A percentile compares a stretch with the other conserved stretches of the same genome.
These are phyloP conservation scores for Ranitomeya imitator DNA, from an alignment of 2,113 vertebrate genomes.

Conservation along the genomic window DNA sequence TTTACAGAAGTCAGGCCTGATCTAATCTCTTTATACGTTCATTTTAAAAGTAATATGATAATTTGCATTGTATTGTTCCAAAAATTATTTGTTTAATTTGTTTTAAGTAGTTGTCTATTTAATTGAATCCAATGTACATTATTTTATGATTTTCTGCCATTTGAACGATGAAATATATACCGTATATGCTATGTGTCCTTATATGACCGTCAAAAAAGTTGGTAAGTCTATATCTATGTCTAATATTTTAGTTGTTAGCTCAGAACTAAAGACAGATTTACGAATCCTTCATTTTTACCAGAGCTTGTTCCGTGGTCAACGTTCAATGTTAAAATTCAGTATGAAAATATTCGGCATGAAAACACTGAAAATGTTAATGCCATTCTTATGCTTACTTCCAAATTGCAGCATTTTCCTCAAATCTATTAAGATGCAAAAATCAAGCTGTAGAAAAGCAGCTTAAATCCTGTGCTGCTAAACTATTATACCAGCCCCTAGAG, in stretches of 20 bases:
- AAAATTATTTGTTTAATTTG: background rate
- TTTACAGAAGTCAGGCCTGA: too few relatives aligned
- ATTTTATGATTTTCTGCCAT: too few relatives aligned
- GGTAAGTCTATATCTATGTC: background rate
- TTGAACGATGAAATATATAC: too few relatives aligned
- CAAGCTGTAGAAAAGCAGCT: background rate
- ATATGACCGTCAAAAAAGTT: too few relatives aligned
- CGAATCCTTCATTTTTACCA: background rate
- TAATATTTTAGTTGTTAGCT: background rate
- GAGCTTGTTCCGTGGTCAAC: background rate
- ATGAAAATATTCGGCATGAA: background rate
- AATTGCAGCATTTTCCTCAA: background rate
- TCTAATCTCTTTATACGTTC: too few relatives aligned
- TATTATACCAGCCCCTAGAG: conserved; percentile 51
- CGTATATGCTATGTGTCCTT: too few relatives aligned
- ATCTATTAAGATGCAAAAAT: background rate
- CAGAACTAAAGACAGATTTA: background rate
- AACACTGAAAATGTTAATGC: background rate
- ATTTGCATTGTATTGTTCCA: background rate
- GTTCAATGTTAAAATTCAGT: background rate
- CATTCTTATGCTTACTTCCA: background rate
- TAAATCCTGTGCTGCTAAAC: background rate
- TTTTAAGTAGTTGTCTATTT: too few relatives aligned
- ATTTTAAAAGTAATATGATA: background rate
- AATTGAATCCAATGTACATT: too few relatives aligned